Base-by-base conservation (phyloP, 2,113 vertebrate species). In the Eolophus roseicapilla region DNA sequence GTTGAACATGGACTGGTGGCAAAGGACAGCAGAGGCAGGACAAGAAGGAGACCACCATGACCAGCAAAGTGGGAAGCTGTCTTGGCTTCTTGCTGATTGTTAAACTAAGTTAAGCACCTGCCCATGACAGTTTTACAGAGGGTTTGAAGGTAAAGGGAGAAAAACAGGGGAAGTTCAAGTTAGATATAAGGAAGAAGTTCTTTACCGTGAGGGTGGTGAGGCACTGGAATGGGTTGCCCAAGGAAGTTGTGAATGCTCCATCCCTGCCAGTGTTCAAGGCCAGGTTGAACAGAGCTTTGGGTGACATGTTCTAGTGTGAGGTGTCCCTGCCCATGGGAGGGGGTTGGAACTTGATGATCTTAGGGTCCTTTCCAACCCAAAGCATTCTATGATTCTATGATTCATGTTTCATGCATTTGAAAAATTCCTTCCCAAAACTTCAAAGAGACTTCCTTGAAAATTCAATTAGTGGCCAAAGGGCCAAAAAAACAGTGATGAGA, bases 71-170 rank as follows among this genome's bases (percentile, higher is more conserved):
- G 49, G 20, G 31, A 86, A 64, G 24, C 41, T 69, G 7, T 37
- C 31, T 68, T 75, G 20, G 67, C 24, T 82, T 28, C n/a, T 64
- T 64, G 0, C 0, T 29, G 55, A 6, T 20, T 77, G 15, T 28
- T 92, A 49, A 50, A 29, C 15, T 62, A 28, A 55, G 19, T 49
- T 82, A 86, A 87, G 21, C 55, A 85, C 39, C 64, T 53, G 27
- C 15, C 43, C 23, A 1, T 29, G 14, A 81, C 25, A 55, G 50
- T 68, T 90, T 88, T 50, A 55, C 43, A 86, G 46, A 78, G 17
- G 17, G 11, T 27, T 82, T 79, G 35, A 89, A 76, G 17, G 31
- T n/a, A 52, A 63, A 89, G 27, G 44, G 25, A 88, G 13, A 86
- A 90, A 57, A 57, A 9, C 12, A 21, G 55, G 8, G 55, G 55